Evolutionary conservation across 2,888 invertebrate genomes (phyloP).

Genomic region (Oscheius sp.): DNA sequence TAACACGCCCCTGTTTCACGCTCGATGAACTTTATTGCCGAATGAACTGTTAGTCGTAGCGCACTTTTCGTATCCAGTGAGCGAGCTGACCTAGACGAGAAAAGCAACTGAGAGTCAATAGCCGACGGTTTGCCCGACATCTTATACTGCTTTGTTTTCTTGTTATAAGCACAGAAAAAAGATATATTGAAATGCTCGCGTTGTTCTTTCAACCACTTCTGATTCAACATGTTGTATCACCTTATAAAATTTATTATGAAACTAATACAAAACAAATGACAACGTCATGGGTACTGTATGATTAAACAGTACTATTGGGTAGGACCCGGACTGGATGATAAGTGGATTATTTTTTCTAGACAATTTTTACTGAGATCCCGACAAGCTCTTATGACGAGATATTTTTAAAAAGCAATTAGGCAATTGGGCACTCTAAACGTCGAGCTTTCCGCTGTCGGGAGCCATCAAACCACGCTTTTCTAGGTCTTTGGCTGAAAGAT

Average conservation of each 20-base stretch:
- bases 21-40: background rate
- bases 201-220: no score
- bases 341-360: background rate
- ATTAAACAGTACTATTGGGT: constrained; percentile 4
- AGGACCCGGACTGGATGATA: constrained; percentile 7
- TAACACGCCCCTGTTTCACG: constrained; percentile 6
- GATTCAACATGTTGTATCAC: no score
- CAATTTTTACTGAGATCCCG: constrained; percentile 16
- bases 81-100: background rate
- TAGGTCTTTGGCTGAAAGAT: background rate
- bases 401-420: background rate
- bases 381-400: constrained; percentile 12
- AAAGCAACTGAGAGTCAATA: background rate
- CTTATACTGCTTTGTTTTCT: background rate
- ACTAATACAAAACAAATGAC: background rate
- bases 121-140: background rate
- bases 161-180: background rate
- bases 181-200: no score
- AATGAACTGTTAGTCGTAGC: background rate
- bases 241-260: no score
- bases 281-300: constrained; percentile 6
- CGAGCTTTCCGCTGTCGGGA: constrained; percentile 37
- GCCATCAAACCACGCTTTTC: constrained; percentile 40
- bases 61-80: no score
- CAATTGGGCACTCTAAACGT: constrained; percentile 3